A percentile compares a stretch with the other conserved stretches of the same genome.
These are phyloP conservation scores for Spatula clypeata DNA, from an alignment of 2,797 vertebrate species.

Conservation along the genomic window DNA sequence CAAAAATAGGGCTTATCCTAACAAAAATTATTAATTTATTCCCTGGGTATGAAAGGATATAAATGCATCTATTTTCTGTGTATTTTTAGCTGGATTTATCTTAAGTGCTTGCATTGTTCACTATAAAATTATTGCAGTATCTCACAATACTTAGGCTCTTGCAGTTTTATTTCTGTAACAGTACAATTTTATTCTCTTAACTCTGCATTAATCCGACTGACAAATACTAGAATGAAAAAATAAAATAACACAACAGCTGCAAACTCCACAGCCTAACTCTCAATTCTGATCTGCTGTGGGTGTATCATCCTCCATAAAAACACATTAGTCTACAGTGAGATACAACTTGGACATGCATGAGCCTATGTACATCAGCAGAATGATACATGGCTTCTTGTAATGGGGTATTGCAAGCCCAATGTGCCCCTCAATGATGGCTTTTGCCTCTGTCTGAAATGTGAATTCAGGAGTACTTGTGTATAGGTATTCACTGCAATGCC, in stretches of 20 bases:
- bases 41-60: background rate
- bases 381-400: background rate
- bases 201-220: background rate
- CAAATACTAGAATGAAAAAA: background rate
- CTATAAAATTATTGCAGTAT: background rate
- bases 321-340: accelerated
- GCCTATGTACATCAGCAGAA: background rate
- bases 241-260: background rate
- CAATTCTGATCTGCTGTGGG: background rate
- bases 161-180: background rate
- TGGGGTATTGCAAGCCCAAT: background rate
- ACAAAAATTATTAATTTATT: background rate
- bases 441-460: background rate
- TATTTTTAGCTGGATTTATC: constrained; percentile 11
- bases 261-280: background rate
- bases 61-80: background rate
- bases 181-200: background rate
- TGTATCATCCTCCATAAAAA: background rate
- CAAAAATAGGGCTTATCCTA: background rate
- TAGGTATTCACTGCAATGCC: accelerated
- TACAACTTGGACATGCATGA: accelerated
- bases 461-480: background rate
- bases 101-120: background rate
- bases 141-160: background rate
- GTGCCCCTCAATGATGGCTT: background rate